phyloP scores from a whole-genome alignment of 2,888 invertebrate genomes.

The Drosophila lutescens region DNA sequence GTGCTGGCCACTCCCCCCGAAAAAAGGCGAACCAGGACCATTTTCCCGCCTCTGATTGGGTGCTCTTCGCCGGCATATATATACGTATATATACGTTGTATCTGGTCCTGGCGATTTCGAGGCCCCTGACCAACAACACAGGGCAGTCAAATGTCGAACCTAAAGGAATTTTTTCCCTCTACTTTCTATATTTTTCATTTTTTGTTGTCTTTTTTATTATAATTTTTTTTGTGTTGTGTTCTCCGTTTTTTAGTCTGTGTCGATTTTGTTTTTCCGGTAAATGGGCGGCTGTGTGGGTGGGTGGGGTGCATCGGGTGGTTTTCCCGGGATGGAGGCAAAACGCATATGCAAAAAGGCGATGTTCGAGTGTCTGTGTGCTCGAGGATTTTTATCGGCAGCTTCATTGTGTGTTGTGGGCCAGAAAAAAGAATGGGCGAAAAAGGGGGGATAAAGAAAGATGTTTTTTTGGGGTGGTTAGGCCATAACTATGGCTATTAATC shows the following conservation, averaged over 20 bases:
- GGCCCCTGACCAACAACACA: conserved; percentile 47
- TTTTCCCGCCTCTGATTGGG: conserved; percentile 69
- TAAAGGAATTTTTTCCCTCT: conserved; percentile 54
- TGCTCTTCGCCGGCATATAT: conserved; percentile 53
- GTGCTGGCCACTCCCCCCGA: conserved; percentile 64
- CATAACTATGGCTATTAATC: conserved; percentile 36
- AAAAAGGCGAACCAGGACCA: conserved; percentile 47
- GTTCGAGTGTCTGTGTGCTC: conserved; percentile 4
- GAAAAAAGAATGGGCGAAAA: not conserved
- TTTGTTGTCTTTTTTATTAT: conserved; percentile 5
- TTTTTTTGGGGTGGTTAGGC: conserved; percentile 3
- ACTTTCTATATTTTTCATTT: conserved; percentile 5
- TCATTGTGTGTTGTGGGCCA: conserved; percentile 23
- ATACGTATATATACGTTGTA: conserved; percentile 5
- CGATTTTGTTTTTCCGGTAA: conserved; percentile 18
- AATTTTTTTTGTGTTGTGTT: conserved; percentile 24
- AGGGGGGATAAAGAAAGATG: not conserved
- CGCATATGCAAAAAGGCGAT: conserved; percentile 43
- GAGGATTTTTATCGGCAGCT: conserved; percentile 67
- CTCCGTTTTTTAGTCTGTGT: conserved; percentile 12
- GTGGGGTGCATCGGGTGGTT: conserved; percentile 3
- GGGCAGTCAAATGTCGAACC: conserved; percentile 73
- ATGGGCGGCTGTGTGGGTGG: conserved; percentile 23
- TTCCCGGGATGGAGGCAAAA: conserved; percentile 14
- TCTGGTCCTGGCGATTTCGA: conserved; percentile 36